These are phyloP conservation scores for Aphodius sticticus DNA, from an alignment of 2,888 invertebrate species.

Conservation along the genomic window DNA sequence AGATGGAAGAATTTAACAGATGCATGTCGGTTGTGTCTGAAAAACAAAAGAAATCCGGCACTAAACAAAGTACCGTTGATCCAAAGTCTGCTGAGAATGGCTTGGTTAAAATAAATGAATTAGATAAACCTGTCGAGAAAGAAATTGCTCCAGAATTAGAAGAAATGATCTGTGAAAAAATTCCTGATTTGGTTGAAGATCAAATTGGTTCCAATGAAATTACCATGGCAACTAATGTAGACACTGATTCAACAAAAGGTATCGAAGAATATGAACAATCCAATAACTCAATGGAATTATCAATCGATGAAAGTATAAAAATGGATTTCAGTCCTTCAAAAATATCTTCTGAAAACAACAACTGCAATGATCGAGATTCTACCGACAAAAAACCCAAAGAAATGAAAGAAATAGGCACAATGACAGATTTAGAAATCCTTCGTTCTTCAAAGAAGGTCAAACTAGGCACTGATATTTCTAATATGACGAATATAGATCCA, in stretches of 20 bases:
- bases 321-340: background rate
- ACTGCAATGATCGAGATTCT: background rate
- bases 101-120: background rate
- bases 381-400: background rate
- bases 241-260: background rate
- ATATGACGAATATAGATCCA: background rate
- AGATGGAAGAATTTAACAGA: slow-evolving; percentile 28
- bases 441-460: background rate
- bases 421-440: background rate
- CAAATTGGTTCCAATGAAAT: background rate
- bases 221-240: background rate
- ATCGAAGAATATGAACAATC: background rate
- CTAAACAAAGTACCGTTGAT: background rate
- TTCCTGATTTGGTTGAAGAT: background rate
- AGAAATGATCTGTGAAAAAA: slow-evolving; percentile 9
- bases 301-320: background rate
- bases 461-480: background rate
- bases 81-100: background rate
- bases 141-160: background rate
- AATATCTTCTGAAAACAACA: background rate
- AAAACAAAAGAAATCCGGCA: slow-evolving; percentile 8
- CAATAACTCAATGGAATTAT: background rate
- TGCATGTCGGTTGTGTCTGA: slow-evolving; percentile 17
- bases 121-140: slow-evolving; percentile 11
- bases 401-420: background rate